A percentile compares a stretch with the other conserved stretches of the same genome.
Conservation (phyloP, 92 coral and sea anemone species). For the Micromussa lordhowensis region DNA sequence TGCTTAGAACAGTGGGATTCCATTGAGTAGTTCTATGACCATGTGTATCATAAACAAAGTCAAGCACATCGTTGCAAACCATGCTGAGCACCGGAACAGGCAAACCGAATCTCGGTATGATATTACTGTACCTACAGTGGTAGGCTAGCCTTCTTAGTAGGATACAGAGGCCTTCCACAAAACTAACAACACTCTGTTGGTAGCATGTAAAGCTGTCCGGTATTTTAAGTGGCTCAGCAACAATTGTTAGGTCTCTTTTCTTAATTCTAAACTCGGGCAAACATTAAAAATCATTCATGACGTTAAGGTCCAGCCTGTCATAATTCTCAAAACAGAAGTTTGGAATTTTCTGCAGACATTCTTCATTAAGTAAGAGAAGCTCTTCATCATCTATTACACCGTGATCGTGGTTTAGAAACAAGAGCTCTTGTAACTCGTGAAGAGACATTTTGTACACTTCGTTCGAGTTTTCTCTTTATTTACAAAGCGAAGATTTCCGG, state of each 20-base stretch:
- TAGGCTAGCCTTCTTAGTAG: slow-evolving; percentile 8
- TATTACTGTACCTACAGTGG: slow-evolving; percentile 33
- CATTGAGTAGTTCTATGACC: slow-evolving; percentile 22
- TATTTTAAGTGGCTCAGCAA: neutral
- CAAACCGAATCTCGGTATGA: slow-evolving; percentile 21
- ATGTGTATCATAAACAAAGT: slow-evolving; percentile 41
- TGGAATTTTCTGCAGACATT: neutral
- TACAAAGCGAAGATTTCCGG: too few species aligned
- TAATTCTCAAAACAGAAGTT: neutral
- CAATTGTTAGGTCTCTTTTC: neutral
- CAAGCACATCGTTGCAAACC: slow-evolving; percentile 12
- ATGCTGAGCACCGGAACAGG: neutral
- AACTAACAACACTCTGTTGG: slow-evolving; percentile 4
- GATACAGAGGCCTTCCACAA: neutral
- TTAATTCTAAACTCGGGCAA: neutral
- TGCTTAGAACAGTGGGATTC: slow-evolving; percentile 26
- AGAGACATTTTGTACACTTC: slow-evolving; percentile 41
- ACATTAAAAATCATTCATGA: neutral
- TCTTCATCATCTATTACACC: slow-evolving; percentile 22
- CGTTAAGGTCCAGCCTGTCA: neutral
- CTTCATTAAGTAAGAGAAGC: slow-evolving; percentile 35
- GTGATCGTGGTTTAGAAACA: slow-evolving; percentile 29
- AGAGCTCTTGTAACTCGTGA: slow-evolving; percentile 52
- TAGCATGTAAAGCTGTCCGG: slow-evolving; percentile 20
- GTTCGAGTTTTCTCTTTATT: slow-evolving; percentile 24